These are phyloP conservation scores for Tribolium freemani DNA, from an alignment of 2,888 invertebrate species.

Conservation along the genomic window DNA sequence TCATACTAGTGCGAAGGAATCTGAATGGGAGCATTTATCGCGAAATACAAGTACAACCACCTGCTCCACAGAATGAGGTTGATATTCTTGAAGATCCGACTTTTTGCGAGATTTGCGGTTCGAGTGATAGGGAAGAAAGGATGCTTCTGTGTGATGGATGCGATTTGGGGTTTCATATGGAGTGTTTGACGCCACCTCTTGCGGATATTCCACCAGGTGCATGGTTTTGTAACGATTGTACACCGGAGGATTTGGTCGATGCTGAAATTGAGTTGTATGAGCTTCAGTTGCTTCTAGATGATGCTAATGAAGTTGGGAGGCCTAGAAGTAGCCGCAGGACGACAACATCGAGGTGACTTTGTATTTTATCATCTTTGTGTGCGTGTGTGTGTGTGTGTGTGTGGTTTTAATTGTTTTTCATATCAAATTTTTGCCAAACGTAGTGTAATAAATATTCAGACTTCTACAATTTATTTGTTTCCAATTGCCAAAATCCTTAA, in stretches of 20 bases:
- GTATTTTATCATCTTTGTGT: constrained; percentile 27
- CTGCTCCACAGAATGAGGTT: constrained; percentile 63
- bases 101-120: constrained; percentile 85
- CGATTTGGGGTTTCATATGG: constrained; percentile 92
- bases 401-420: neutral
- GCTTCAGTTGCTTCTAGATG: constrained; percentile 48
- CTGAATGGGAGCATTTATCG: constrained; percentile 77
- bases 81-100: constrained; percentile 77
- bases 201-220: constrained; percentile 82
- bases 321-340: constrained; percentile 37
- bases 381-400: neutral
- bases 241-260: constrained; percentile 32
- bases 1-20: constrained; percentile 81
- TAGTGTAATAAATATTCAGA: constrained; percentile 20
- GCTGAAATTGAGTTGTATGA: constrained; percentile 49
- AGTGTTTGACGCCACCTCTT: constrained; percentile 88
- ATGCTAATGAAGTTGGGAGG: constrained; percentile 41
- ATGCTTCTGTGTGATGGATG: constrained; percentile 94
- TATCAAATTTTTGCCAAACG: neutral
- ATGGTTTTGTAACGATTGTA: constrained; percentile 89
- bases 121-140: constrained; percentile 85
- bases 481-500: constrained; percentile 6
- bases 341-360: constrained; percentile 50
- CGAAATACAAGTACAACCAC: constrained; percentile 77
- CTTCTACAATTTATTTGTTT: constrained; percentile 21